Base-by-base conservation (phyloP, 2,113 vertebrate species). In the Sinocyclocheilus rhinocerous region DNA sequence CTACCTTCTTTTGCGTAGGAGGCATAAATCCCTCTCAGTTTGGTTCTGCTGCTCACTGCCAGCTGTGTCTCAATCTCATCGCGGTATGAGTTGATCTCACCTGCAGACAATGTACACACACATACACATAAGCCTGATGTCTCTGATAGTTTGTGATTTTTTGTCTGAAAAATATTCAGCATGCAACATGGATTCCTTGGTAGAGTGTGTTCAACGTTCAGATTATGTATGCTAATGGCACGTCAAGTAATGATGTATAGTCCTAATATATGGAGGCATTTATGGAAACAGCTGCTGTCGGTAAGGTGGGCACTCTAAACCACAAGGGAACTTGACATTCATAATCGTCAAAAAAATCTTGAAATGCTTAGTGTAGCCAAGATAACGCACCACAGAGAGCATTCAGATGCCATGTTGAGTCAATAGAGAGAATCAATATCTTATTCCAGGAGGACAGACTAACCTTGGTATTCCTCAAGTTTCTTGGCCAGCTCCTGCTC, bases 401-500 rank as follows among this genome's bases (percentile, higher is more conserved):
- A 70, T 72, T 83, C 48, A 83, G 26, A 83, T 70, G 65, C 42
- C 65, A 57, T 81, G 39, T 67, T 69, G 63, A 83, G 12, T 52
- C 85, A 50, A 63, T 61, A 52, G 10, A 79, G 57, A 81, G 36
- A 86, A 84, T 89, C 65, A 45, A 86, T 82, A 80, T 76, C 80
- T 84, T 76, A 77, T 89, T 83, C 18, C 15, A 80, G 36, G 12
- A 26, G 36, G 48, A 2, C 82, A 81, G 11, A 73, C 15, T 86
- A 96, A 99, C 98, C 98, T 97, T 98, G 96, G 5, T 98, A 96
- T 82, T 98, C 97, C 59, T 98, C 96, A 91, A 99, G 95, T 69
- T 97, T 97, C 92, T 94, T 96, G 59, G 95, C 92, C 91, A 99
- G 91, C 5, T 97, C 97, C 67, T 98, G 96, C 82, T 99, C 97